Evolutionary conservation across 2,113 vertebrate genomes (phyloP), one percentile per base, ranked within the genome.

Genomic region (Plecturocebus donacophilus): DNA sequence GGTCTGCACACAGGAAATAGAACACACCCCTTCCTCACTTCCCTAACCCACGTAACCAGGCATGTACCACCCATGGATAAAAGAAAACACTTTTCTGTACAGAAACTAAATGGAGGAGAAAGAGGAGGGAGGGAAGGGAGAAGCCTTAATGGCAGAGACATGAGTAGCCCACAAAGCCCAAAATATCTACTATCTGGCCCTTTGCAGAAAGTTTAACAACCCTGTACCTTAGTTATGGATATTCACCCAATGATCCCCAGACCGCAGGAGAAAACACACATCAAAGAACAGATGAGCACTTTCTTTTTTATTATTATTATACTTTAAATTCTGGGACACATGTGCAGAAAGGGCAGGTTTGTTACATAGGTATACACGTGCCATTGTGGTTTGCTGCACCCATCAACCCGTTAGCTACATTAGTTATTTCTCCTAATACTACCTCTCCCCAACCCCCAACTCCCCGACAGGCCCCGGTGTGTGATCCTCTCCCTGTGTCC

Each of bases 21-120:
- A 54, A 42, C 2, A 4, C 45, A 82, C 7, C 19, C 42, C 16
- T 19, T 10, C 87, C 70, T 54, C 3, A 3, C 32, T 10, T 75
- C 68, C 32, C 56, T 21, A 56, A 8, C 20, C 76, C 23, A 0
- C 0, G 0, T 5, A 30, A 45, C 20, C n/a, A 11, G 42, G 80
- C 35, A 8, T 27, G 4, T 2, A 2, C 10, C 35, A 12, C 35
- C 20, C 49, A 0, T 25, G 64, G 76, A 49, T n/a, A 19, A 58
- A 81, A n/a, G 35, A 23, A 64, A 54, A n/a, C 8, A 8, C 17
- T n/a, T 35, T 47, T 38, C 47, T 17, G 56, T 49, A 6, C 47
- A 77, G 27, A 70, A 30, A 47, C 6, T 0, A 5, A 45, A 25
- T 27, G 64, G 13, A 38, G 40, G 45, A n/a, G 3, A 40, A 19